A percentile compares a stretch with the other conserved stretches of the same genome.
These are phyloP conservation scores for Cavia porcellus DNA, from an alignment of 2,113 vertebrate genomes.

Conservation along the genomic window DNA sequence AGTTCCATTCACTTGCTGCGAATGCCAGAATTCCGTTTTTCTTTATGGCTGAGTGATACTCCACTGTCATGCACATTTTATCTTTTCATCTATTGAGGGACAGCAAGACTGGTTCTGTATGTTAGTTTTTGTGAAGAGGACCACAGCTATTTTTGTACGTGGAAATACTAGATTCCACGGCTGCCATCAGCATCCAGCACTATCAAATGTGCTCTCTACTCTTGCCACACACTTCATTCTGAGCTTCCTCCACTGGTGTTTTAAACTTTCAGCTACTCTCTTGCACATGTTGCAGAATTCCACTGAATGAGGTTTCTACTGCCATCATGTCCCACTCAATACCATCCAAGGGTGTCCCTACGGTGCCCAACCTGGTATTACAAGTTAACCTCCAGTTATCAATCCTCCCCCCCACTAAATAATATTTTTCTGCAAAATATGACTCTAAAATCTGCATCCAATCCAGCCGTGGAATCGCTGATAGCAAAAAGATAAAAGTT, in stretches of 20 bases:
- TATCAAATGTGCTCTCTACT: background rate
- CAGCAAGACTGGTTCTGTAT: background rate
- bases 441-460: background rate
- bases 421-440: background rate
- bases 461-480: background rate
- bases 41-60: background rate
- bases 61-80: background rate
- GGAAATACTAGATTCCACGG: background rate
- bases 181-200: fast-evolving
- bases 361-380: no score
- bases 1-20: background rate
- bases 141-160: background rate
- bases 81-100: background rate
- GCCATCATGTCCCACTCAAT: background rate
- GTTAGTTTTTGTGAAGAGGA: background rate
- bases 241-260: background rate
- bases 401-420: background rate
- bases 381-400: no score
- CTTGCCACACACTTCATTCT: background rate
- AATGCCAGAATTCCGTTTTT: background rate
- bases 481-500: background rate
- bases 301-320: background rate
- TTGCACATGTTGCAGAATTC: background rate
- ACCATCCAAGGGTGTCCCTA: no score
- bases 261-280: background rate